phyloP scores from a whole-genome alignment of 1,140 invertebrate genomes.

The Trinorchestia longiramus region DNA sequence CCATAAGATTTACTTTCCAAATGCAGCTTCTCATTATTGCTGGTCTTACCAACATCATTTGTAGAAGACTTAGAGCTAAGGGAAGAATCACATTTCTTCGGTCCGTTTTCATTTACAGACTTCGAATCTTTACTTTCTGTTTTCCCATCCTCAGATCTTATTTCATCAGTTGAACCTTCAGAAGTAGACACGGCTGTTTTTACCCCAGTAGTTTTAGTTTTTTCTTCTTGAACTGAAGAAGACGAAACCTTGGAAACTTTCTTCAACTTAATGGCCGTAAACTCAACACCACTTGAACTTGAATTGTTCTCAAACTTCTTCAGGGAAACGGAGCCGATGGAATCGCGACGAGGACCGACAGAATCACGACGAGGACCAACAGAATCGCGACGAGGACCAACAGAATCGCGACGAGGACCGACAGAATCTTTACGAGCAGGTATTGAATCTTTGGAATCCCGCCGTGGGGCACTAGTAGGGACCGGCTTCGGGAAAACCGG shows the following conservation, averaged over 20 bases:
- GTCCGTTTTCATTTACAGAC: background rate
- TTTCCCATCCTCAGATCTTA: background rate
- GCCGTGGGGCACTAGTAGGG: background rate
- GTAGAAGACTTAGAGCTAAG: background rate
- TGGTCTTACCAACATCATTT: background rate
- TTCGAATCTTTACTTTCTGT: background rate
- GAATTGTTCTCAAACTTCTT: slow-evolving; percentile 32
- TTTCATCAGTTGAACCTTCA: background rate
- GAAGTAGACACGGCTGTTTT: background rate
- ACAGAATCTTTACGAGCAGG: background rate
- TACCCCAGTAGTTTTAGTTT: background rate
- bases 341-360: background rate
- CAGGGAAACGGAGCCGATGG: background rate
- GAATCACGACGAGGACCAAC: background rate
- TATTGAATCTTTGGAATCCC: background rate
- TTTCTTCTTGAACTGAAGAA: background rate
- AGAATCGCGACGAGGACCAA: background rate
- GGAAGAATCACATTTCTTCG: background rate
- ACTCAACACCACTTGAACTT: slow-evolving; percentile 12
- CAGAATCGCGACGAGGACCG: background rate
- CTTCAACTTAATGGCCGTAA: slow-evolving; percentile 23
- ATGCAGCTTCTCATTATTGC: background rate
- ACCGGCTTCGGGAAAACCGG: background rate
- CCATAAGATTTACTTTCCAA: background rate
- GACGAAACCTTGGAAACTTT: slow-evolving; percentile 37